Evolutionary conservation across 2,888 invertebrate genomes (phyloP).

Genomic region (Drosophila crucigera): DNA sequence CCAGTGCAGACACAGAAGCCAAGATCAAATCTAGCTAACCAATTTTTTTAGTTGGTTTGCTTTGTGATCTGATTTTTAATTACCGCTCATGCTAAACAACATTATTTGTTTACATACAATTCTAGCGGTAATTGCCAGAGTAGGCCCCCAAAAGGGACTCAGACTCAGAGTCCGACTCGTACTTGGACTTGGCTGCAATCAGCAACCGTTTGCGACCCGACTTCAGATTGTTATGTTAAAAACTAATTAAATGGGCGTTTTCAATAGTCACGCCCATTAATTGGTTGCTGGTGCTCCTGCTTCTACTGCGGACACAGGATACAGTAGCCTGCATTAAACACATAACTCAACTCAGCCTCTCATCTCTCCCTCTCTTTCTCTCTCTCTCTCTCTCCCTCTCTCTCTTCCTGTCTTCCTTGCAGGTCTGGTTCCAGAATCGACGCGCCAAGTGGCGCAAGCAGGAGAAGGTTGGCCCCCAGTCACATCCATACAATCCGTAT

Average conservation of each 20-base stretch:
- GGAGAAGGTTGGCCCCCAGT: constrained; percentile 96
- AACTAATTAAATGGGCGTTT: constrained; percentile 82
- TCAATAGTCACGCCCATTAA: constrained; percentile 75
- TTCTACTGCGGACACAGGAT: constrained; percentile 33
- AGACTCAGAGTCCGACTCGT: constrained; percentile 4
- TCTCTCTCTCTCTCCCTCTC: neutral
- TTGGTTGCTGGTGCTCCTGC: constrained; percentile 51
- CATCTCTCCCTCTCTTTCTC: constrained; percentile 1
- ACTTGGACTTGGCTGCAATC: constrained; percentile 53
- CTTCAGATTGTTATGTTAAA: constrained; percentile 81
- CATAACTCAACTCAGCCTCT: constrained; percentile 64
- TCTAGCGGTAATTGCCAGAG: constrained; percentile 55
- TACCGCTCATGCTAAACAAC: constrained; percentile 74
- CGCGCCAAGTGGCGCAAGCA: constrained; percentile 97
- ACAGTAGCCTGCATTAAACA: constrained; percentile 74
- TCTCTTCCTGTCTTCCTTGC: constrained; percentile 54
- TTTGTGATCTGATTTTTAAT: constrained; percentile 67
- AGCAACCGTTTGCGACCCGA: constrained; percentile 51
- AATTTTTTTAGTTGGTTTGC: constrained; percentile 39
- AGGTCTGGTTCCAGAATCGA: constrained; percentile 98
- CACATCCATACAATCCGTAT: constrained; percentile 95
- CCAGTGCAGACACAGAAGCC: neutral
- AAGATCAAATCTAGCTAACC: constrained; percentile 22
- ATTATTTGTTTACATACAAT: constrained; percentile 74
- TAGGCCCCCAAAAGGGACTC: constrained; percentile 30